These are phyloP conservation scores for Sciurus carolinensis DNA, from an alignment of 2,797 vertebrate genomes.

Conservation along the genomic window DNA sequence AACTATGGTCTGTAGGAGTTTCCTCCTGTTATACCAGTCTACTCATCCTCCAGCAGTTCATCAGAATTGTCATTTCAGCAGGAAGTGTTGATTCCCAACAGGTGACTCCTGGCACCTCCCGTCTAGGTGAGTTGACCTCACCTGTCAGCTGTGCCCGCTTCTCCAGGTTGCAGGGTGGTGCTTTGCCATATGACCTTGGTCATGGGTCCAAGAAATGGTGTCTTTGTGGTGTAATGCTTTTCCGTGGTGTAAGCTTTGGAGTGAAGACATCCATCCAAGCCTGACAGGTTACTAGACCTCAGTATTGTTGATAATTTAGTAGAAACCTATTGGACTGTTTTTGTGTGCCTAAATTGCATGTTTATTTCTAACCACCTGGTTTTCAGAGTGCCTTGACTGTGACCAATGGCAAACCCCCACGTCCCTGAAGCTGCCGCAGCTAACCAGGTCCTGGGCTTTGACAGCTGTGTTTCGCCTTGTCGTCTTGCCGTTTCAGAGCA, in stretches of 20 bases:
- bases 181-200: background rate
- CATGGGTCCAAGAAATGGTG: background rate
- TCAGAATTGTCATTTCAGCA: background rate
- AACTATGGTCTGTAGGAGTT: background rate
- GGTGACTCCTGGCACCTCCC: background rate
- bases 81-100: background rate
- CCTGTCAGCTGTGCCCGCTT: background rate
- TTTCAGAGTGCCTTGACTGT: conserved; percentile 10
- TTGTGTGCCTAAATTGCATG: background rate
- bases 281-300: background rate
- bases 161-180: background rate
- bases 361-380: background rate
- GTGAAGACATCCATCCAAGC: background rate
- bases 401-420: background rate
- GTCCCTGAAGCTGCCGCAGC: background rate
- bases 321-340: background rate
- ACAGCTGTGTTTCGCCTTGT: fast-evolving
- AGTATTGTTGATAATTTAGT: background rate
- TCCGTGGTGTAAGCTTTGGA: background rate
- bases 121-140: background rate
- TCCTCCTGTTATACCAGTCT: too few species aligned
- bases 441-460: too few species aligned
- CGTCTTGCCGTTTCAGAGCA: background rate
- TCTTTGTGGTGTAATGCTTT: background rate
- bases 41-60: background rate